A percentile compares a stretch with the other conserved stretches of the same genome.
Conservation (phyloP, 2,888 invertebrate genomes). For the Acanthoscelides obtectus region DNA sequence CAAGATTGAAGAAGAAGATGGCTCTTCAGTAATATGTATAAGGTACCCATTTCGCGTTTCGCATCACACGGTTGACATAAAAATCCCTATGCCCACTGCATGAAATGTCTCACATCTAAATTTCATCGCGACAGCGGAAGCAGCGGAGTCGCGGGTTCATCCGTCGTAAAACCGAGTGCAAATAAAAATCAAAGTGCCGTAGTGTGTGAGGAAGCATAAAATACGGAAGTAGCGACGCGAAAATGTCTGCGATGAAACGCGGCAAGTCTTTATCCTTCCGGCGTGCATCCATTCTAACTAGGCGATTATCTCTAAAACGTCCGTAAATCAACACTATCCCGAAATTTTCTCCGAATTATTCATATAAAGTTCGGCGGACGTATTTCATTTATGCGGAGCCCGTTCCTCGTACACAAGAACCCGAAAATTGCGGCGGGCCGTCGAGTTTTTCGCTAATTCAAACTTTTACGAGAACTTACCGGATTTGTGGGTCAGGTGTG, state of each 20-base stretch:
- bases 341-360: background rate
- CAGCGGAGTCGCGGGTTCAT: background rate
- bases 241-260: background rate
- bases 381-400: background rate
- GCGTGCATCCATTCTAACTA: background rate
- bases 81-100: too few species aligned
- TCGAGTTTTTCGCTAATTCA: background rate
- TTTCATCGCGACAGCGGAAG: background rate
- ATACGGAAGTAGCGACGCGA: background rate
- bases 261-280: background rate
- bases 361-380: background rate
- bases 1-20: too few species aligned
- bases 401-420: background rate
- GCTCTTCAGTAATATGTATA: too few species aligned
- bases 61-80: too few species aligned
- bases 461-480: background rate
- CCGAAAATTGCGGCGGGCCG: background rate
- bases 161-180: background rate
- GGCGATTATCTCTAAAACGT: background rate
- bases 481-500: background rate
- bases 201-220: background rate
- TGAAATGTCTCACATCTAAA: background rate
- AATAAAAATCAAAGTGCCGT: background rate
- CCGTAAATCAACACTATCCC: background rate
- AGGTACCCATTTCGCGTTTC: too few species aligned